Base-by-base conservation (phyloP, 2,113 vertebrate genomes). In the Phaethornis superciliosus region DNA sequence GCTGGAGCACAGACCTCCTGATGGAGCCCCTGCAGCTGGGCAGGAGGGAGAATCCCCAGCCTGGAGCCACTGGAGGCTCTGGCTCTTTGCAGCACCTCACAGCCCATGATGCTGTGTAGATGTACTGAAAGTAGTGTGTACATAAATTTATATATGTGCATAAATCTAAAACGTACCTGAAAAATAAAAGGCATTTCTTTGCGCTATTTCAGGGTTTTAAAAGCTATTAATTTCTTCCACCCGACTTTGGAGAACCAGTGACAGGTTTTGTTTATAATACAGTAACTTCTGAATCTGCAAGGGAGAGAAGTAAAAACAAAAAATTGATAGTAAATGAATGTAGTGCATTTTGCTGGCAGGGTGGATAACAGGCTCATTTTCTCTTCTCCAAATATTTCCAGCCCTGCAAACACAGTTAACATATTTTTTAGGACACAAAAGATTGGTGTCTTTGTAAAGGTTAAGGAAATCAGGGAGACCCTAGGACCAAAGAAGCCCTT, bases 21-120 rank as follows among this genome's bases (percentile, higher is more conserved):
- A 2, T 15, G 24, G 65, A 72, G 51, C 30, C 67, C 30, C 13
- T 2, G 1, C 0, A 2, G 30, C 24, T 16, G 8, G 32, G 27
- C 47, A 54, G n/a, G 23, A 55, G 28, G 40, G 23, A 21, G 18
- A 15, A 15, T 68, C 28, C 23, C n/a, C 40, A 21, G 47, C 37
- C 27, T 1, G 7, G 16, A n/a, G 22, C 56, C 2, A 1, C 58
- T 32, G 72, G 22, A 62, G 35, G 6, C 2, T 3, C 4, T 3
- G 22, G 18, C 37, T 55, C 13, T 4, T 1, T 26, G 14, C 10
- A 69, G 37, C 65, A 23, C 69, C 44, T 13, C 27, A 63, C 49
- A 68, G 52, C 30, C 13, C 3, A 0, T 0, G 1, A 20, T 46
- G 19, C 40, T 81, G 12, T 35, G 23, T 4, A 10, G 27, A 0